Conservation (phyloP, 2,888 invertebrate genomes). For the Acronicta aceris region DNA sequence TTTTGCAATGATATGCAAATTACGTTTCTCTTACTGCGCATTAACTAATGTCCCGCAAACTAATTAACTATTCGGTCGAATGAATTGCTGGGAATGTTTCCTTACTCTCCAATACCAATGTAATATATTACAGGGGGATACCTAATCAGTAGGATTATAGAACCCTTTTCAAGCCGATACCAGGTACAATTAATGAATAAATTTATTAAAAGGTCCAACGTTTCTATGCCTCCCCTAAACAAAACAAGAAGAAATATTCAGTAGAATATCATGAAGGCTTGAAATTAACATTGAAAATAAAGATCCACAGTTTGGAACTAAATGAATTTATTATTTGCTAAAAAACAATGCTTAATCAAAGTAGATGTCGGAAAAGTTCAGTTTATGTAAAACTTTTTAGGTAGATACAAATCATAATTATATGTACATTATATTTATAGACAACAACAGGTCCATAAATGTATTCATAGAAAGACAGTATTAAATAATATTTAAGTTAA, state of each 20-base stretch:
- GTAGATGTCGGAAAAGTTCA: not conserved
- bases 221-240: conserved; percentile 47
- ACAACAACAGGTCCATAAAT: too few relatives aligned
- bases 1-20: conserved; percentile 11
- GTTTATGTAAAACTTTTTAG: not conserved
- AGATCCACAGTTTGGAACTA: conserved; percentile 27
- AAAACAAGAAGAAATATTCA: conserved; percentile 57
- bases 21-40: conserved; percentile 10
- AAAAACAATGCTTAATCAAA: not conserved
- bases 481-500: too few relatives aligned
- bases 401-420: too few relatives aligned
- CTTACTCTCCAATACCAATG: conserved; percentile 37
- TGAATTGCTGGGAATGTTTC: conserved; percentile 36
- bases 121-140: conserved; percentile 52
- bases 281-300: conserved; percentile 46
- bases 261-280: conserved; percentile 46
- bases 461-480: too few relatives aligned
- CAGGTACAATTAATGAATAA: conserved; percentile 58
- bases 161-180: conserved; percentile 59
- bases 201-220: conserved; percentile 52
- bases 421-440: too few relatives aligned
- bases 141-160: conserved; percentile 59
- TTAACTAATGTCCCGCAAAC: conserved; percentile 29
- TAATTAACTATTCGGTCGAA: conserved; percentile 42
- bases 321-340: conserved; percentile 20